Percentiles rank a stretch among this genome's conserved stretches.
Conservation (phyloP, 2,113 vertebrate genomes). For the Aptenodytes patagonicus region DNA sequence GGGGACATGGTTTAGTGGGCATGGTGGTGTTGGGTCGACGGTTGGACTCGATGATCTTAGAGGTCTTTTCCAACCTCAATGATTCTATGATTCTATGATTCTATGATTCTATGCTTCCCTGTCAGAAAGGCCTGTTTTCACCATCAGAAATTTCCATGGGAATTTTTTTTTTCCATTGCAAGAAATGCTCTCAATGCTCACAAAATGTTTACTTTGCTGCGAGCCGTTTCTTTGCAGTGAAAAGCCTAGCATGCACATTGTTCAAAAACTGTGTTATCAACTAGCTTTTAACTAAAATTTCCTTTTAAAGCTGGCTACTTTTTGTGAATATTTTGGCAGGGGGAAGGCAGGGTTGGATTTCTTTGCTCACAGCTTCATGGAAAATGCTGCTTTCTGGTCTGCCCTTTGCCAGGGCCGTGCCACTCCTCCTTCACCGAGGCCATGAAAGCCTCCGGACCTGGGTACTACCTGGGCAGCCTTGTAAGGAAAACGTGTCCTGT, state of each 20-base stretch:
- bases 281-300: background rate
- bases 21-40: no score
- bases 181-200: background rate
- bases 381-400: background rate
- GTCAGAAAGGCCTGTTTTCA: background rate
- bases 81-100: no score
- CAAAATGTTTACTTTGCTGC: background rate
- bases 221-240: background rate
- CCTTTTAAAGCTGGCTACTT: background rate
- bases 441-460: background rate
- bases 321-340: background rate
- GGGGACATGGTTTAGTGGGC: no score
- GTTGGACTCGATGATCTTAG: no score
- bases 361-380: background rate
- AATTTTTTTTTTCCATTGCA: background rate
- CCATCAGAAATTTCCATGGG: background rate
- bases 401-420: rapidly evolving
- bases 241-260: background rate
- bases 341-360: background rate
- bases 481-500: background rate
- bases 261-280: background rate
- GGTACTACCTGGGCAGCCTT: background rate
- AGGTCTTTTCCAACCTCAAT: no score
- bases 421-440: background rate
- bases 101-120: background rate